Conservation (phyloP, 2,888 invertebrate genomes). For the Sialis lutaria region DNA sequence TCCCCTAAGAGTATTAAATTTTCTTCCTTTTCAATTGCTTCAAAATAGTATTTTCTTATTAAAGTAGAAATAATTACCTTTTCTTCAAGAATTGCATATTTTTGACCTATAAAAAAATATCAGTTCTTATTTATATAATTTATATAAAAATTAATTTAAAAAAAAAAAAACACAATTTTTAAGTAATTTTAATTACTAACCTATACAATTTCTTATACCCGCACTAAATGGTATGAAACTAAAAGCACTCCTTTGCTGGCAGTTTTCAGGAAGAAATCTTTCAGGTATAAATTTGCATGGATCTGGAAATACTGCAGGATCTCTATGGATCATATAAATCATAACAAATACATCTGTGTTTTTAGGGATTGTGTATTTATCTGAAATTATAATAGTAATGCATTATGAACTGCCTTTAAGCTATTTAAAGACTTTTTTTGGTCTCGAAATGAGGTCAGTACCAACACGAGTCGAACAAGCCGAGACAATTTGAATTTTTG, state of each 20-base stretch:
- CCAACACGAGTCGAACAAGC: no score
- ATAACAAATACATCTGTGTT: constrained; percentile 23
- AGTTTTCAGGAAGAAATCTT: constrained; percentile 38
- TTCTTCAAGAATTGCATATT: constrained; percentile 37
- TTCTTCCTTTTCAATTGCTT: constrained; percentile 34
- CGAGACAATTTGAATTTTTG: no score
- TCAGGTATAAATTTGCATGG: constrained; percentile 34
- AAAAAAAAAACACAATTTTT: background rate
- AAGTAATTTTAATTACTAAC: constrained; percentile 20
- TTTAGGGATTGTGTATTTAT: constrained; percentile 29
- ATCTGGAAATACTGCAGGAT: constrained; percentile 36
- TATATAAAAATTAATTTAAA: background rate
- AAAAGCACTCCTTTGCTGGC: constrained; percentile 31
- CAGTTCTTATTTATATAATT: background rate
- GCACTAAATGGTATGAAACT: constrained; percentile 43
- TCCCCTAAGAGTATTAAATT: constrained; percentile 38
- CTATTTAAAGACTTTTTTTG: no score
- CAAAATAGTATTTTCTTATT: constrained; percentile 34
- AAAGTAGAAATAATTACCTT: constrained; percentile 37
- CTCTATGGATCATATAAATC: constrained; percentile 37
- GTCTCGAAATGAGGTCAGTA: no score
- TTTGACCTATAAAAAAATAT: constrained; percentile 29
- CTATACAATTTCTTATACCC: constrained; percentile 43
- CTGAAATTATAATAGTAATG: constrained; percentile 15
- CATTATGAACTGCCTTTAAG: no score